Evolutionary conservation across 2,797 vertebrate genomes (phyloP).

Genomic region (Phrynocephalus forsythii): DNA sequence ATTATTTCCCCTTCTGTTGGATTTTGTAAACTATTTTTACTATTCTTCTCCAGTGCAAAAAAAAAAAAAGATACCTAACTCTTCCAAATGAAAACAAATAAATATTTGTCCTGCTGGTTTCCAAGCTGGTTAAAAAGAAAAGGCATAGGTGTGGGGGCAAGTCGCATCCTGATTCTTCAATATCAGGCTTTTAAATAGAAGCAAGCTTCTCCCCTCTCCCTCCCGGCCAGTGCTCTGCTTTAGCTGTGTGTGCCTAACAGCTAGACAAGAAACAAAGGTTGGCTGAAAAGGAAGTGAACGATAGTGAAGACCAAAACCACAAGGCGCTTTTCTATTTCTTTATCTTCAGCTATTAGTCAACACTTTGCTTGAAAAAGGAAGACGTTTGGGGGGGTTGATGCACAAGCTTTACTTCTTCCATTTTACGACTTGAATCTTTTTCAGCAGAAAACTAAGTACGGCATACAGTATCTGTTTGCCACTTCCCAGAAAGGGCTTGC

Average conservation of each 20-base stretch:
- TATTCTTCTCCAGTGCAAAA: neutral
- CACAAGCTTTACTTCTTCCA: too few species aligned
- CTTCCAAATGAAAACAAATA: neutral
- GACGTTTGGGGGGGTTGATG: too few species aligned
- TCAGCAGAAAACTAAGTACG: neutral
- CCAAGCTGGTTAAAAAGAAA: neutral
- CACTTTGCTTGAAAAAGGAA: neutral
- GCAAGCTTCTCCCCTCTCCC: neutral
- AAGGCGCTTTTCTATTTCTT: neutral
- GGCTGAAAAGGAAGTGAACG: neutral
- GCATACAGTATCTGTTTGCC: too few species aligned
- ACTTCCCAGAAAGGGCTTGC: too few species aligned
- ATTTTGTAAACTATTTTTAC: neutral
- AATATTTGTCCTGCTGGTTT: neutral
- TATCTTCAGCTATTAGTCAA: neutral
- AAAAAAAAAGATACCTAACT: neutral
- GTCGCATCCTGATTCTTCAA: neutral
- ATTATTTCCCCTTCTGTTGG: neutral
- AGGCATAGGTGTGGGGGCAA: too few species aligned
- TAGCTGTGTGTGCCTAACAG: neutral
- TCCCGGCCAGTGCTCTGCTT: neutral
- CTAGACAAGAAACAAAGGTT: neutral
- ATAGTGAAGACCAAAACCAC: slow-evolving; percentile 7
- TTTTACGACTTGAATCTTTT: neutral
- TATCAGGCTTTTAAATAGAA: neutral